Evolutionary conservation across 2,113 vertebrate species (phyloP).

Genomic region (Microtus richardsoni): DNA sequence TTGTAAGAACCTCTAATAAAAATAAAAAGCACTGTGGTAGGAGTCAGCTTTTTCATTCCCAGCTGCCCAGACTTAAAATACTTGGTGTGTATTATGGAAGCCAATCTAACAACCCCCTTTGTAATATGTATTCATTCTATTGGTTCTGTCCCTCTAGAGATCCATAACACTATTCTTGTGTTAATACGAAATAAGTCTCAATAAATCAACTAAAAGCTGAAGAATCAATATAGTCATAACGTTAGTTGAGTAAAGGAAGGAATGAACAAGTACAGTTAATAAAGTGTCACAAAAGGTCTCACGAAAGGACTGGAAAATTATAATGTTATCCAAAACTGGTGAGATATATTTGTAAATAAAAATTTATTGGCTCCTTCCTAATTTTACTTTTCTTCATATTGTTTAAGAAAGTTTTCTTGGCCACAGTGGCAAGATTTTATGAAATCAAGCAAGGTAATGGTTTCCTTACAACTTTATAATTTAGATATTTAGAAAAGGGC

Average conservation of each 20-base stretch:
- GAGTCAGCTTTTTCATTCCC: too few relatives aligned
- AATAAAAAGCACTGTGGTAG: not conserved
- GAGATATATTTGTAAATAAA: constrained; percentile 4
- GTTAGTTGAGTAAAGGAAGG: not conserved
- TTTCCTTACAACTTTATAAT: not conserved
- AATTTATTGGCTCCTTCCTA: not conserved
- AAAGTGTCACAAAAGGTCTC: not conserved
- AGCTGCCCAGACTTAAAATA: not conserved
- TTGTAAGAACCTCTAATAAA: not conserved
- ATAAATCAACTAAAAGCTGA: not conserved
- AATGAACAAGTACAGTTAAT: not conserved
- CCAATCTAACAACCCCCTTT: too few relatives aligned
- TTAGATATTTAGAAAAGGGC: not conserved
- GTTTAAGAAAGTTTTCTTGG: not conserved
- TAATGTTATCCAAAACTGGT: not conserved
- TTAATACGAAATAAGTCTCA: not conserved
- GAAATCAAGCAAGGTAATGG: not conserved
- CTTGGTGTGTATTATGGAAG: not conserved
- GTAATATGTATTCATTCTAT: too few relatives aligned
- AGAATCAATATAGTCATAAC: not conserved
- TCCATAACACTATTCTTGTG: not conserved
- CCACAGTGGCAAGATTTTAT: not conserved
- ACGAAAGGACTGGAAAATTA: not conserved
- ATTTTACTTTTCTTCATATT: not conserved
- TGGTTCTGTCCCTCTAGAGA: too few relatives aligned